phyloP scores from a whole-genome alignment of 1,140 invertebrate species.

The Cotesia vestalis region DNA sequence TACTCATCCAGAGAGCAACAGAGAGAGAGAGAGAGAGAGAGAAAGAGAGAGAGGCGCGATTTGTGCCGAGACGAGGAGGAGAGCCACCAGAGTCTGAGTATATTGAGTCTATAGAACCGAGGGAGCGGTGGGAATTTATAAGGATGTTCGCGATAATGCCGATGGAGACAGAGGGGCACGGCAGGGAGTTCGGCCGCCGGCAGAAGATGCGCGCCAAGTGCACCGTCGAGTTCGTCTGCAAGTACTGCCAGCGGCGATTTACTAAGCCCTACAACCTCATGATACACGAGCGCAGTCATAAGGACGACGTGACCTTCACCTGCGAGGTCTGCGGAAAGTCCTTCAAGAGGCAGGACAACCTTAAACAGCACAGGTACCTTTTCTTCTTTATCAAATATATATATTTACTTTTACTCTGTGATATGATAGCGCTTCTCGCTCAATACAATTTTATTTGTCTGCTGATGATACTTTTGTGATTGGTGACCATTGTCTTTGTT shows the following conservation, averaged over 20 bases:
- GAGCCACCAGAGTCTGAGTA: slow-evolving; percentile 52
- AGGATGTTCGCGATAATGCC: slow-evolving; percentile 78
- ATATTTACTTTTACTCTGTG: slow-evolving; percentile 9
- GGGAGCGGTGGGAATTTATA: slow-evolving; percentile 66
- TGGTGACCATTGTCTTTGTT: too few species aligned
- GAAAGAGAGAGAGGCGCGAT: slow-evolving; percentile 32
- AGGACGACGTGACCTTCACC: slow-evolving; percentile 95
- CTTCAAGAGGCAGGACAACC: slow-evolving; percentile 96
- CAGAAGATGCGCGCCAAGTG: slow-evolving; percentile 94
- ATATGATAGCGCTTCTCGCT: background rate
- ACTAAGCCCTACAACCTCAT: slow-evolving; percentile 99
- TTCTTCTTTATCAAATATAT: slow-evolving; percentile 25
- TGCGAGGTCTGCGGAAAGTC: slow-evolving; percentile 99
- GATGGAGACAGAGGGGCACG: slow-evolving; percentile 89
- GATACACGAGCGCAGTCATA: slow-evolving; percentile 98
- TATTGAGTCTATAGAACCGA: slow-evolving; percentile 54
- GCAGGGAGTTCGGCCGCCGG: slow-evolving; percentile 83
- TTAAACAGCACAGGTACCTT: slow-evolving; percentile 90
- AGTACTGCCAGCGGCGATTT: slow-evolving; percentile 97
- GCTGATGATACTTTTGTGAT: too few species aligned
- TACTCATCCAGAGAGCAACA: slow-evolving; percentile 30
- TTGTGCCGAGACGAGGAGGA: slow-evolving; percentile 38
- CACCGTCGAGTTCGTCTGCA: slow-evolving; percentile 93
- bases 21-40: slow-evolving; percentile 30
- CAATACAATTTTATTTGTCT: background rate